Conservation (phyloP, 2,113 vertebrate species). For the Calonectris borealis region DNA sequence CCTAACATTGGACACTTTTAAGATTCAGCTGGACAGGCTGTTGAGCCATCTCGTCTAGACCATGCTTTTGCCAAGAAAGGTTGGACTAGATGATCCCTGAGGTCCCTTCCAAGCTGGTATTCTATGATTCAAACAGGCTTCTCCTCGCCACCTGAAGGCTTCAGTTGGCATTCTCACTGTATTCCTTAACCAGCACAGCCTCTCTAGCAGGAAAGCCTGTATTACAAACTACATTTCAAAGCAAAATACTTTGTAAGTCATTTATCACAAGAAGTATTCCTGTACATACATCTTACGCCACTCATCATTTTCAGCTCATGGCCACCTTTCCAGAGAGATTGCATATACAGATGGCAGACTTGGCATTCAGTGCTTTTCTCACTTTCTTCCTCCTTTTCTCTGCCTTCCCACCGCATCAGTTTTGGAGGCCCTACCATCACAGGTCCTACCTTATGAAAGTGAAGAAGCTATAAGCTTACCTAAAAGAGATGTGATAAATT, state of each 20-base stretch:
- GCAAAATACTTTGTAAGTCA: not conserved
- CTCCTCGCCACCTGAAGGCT: rapidly evolving
- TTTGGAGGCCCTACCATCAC: not conserved
- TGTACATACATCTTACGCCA: not conserved
- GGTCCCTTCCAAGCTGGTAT: not conserved
- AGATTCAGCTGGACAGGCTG: not conserved
- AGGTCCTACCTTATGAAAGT: not conserved
- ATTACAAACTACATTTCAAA: not conserved
- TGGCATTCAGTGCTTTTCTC: not conserved
- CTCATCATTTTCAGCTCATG: not conserved
- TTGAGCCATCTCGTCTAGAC: not conserved
- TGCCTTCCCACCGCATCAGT: not conserved
- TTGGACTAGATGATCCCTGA: not conserved
- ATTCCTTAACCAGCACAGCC: not conserved
- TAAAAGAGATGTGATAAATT: not conserved
- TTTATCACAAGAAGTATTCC: not conserved
- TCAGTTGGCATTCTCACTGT: not conserved
- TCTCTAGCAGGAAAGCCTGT: not conserved
- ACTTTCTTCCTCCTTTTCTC: not conserved
- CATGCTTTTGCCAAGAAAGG: not conserved
- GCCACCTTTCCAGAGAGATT: not conserved
- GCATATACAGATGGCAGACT: not conserved
- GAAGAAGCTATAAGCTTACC: not conserved
- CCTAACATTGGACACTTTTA: not conserved
- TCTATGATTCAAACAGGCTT: not conserved